Evolutionary conservation across 2,888 invertebrate genomes (phyloP), one percentile per base, ranked within the genome.

Genomic region (Amiota mariae): DNA sequence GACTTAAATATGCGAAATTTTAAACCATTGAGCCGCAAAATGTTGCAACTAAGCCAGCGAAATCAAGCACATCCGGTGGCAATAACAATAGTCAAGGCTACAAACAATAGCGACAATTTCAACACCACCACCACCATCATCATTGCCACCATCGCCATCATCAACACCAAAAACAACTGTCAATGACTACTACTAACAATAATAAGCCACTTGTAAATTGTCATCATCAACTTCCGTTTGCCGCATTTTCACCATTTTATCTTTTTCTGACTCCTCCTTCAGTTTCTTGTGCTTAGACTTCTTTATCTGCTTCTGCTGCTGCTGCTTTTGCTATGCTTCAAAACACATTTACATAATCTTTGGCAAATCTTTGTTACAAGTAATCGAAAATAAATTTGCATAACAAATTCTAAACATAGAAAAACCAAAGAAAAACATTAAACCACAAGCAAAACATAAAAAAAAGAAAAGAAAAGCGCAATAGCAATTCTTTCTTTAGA

Each of bases 371-470:
- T 85, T 82, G 85, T 84, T 84, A 85, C 86, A 84, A 82, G 84
- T 83, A 85, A 85, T 85, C 86, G 85, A 82, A 84, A 85, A 85
- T 85, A 85, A 85, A 84, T 84, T 84, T 84, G 82, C 84, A 84
- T 85, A 80, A 83, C 86, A 85, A 84, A 85, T 85, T 79, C 78
- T 73, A 78, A 70, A 63, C 63, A 36, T 36, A 36, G 36, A 36
- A 36, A 36, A 36, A 36, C 36, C 36, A 36, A 36, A 36, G 36
- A 36, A 36, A 47, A 36, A 36, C 36, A 36, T 36, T 6, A 36
- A n/a, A 20, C 18, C 59, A 11, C 20, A 59, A 59, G 20, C 12
- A 59, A 20, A 59, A 15, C 20, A 59, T 3, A n/a, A 9, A 54
- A 54, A 54, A n/a, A 20, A 59, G 20, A 8, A 59, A 18, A 10